Conservation (phyloP, 2,888 invertebrate genomes). For the Oxytorus armatus region DNA sequence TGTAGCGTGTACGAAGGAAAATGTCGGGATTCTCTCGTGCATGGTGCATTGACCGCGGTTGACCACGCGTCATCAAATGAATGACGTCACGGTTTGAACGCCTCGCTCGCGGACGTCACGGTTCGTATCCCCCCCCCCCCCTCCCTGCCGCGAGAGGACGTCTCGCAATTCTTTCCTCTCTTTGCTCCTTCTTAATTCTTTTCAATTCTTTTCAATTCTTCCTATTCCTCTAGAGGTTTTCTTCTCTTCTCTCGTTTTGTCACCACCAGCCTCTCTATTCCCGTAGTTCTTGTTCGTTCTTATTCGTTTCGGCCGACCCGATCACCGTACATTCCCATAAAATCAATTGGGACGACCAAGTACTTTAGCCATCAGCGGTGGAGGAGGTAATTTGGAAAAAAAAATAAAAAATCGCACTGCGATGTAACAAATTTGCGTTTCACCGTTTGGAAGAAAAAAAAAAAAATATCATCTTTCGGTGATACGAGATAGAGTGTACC, state of each 20-base stretch:
- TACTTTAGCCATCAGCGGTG: too few species aligned
- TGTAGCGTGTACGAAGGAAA: conserved; percentile 72
- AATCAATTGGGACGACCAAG: too few species aligned
- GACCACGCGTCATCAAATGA: conserved; percentile 84
- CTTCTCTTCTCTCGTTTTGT: not conserved
- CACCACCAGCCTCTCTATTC: too few species aligned
- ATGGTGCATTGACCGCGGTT: conserved; percentile 84
- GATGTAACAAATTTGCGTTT: too few species aligned
- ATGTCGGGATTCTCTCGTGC: conserved; percentile 55
- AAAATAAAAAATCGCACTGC: not conserved
- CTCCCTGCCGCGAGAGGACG: conserved; percentile 47
- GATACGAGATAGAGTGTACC: conserved; percentile 59
- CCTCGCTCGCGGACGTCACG: conserved; percentile 75
- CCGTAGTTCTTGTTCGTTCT: not conserved
- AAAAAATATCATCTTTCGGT: not conserved
- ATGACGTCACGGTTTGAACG: conserved; percentile 81
- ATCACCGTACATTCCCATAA: too few species aligned
- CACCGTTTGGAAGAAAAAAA: too few species aligned
- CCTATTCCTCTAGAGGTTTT: not conserved
- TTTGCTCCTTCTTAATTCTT: conserved; percentile 12
- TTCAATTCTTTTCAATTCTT: not conserved
- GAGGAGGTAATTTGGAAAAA: not conserved
- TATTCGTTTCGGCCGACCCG: too few species aligned
- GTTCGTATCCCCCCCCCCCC: conserved; percentile 68
- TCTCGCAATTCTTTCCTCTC: conserved; percentile 56